Evolutionary conservation across 2,888 invertebrate species (phyloP), one percentile per base, ranked within the genome.

Genomic region (Apamea epomidion): DNA sequence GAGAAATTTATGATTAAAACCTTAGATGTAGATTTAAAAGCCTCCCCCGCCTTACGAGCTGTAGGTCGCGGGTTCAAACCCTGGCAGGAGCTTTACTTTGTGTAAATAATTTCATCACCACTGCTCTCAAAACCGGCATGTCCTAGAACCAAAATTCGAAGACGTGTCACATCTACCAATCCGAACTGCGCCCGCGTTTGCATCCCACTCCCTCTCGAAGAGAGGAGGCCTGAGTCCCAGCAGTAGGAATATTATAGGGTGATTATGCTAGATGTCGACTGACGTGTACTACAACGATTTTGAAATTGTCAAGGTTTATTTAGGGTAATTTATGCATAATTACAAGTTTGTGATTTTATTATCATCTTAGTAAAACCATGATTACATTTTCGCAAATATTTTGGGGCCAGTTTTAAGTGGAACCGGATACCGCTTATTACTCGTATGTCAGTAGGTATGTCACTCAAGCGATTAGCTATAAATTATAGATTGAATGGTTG

Each of bases 391-490:
- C 18, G 48, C 18, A 29, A 70, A 45, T 60, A 72, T 29, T 25
- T 67, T 72, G 16, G 18, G 29, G 14, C 81, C 42, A 32, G 74
- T 67, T 54, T 74, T 48, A 18, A 25, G 4, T 45, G 4, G 18
- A 81, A 37, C 68, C 68, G 74, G 80, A 80, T 80, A 60, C 29
- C n/a, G n/a, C 5, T 80, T 42, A 32, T 18, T 58, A 62, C 81
- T 32, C 32, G 32, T 32, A 32, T 32, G n/a, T 60, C 60, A 68
- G 29, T 68, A 68, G 42, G 54, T 25, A 60, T 29, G 32, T 25
- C 42, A 51, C 32, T 29, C 25, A 60, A 70, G 21, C 29, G 29
- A 45, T 25, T 48, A n/a, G n/a, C 16, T 64, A 69, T 81, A 62
- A 54, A 29, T 42, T 32, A 74, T 29, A 74, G 58, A 32, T 73